These are phyloP conservation scores for Acronicta psi DNA, from an alignment of 2,888 invertebrate genomes.

Conservation along the genomic window DNA sequence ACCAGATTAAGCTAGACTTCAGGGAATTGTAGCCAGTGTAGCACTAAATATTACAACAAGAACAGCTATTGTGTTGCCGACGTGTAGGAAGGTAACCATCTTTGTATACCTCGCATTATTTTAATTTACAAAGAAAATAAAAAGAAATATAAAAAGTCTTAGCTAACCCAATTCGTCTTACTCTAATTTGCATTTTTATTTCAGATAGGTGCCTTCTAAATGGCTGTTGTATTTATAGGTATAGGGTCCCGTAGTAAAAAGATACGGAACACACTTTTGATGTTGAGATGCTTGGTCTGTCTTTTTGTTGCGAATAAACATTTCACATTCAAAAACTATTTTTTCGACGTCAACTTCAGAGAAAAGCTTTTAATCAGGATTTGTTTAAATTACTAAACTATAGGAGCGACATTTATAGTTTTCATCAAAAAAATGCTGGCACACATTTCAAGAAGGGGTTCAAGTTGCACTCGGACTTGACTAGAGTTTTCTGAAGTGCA, in stretches of 20 bases:
- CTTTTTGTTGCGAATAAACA: slow-evolving; percentile 4
- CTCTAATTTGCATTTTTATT: slow-evolving; percentile 53
- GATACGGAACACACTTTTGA: slow-evolving; percentile 53
- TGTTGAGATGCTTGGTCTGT: slow-evolving; percentile 15
- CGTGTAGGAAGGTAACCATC: slow-evolving; percentile 22
- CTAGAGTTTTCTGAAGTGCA: slow-evolving; percentile 2
- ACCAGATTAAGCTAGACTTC: slow-evolving; percentile 53
- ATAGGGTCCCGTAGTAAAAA: slow-evolving; percentile 35
- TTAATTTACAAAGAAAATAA: slow-evolving; percentile 43
- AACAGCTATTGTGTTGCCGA: slow-evolving; percentile 47
- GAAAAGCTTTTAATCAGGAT: not conserved
- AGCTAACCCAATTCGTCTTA: slow-evolving; percentile 52
- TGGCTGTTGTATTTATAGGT: slow-evolving; percentile 45
- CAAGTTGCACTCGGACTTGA: not conserved
- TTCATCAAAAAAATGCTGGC: not conserved
- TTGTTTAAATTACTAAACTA: no score
- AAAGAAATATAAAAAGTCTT: slow-evolving; percentile 45
- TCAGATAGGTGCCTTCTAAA: slow-evolving; percentile 48
- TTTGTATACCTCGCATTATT: slow-evolving; percentile 34
- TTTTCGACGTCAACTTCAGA: not conserved
- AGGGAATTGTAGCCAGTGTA: slow-evolving; percentile 53
- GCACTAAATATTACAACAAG: slow-evolving; percentile 57
- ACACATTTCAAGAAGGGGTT: slow-evolving; percentile 3
- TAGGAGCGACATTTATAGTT: no score
- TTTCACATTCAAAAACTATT: not conserved